A percentile compares a stretch with the other conserved stretches of the same genome.
Evolutionary conservation across 1,140 invertebrate genomes (phyloP).

Genomic region (Drosophila persimilis): DNA sequence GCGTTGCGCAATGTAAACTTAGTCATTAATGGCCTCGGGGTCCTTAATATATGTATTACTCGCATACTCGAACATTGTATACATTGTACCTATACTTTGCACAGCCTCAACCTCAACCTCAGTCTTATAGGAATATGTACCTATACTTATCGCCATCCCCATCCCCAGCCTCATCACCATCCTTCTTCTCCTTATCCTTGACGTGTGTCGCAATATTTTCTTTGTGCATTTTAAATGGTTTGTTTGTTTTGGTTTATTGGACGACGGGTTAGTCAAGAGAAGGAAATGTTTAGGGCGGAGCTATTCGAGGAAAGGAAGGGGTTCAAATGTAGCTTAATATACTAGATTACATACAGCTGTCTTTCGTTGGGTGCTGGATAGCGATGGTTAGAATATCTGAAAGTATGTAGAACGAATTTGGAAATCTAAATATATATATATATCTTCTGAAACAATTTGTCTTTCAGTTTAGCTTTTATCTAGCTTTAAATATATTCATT

Average conservation of each 20-base stretch:
- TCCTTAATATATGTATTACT: constrained; percentile 65
- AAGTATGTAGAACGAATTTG: too few relatives aligned
- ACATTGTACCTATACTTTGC: constrained; percentile 28
- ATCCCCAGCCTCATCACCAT: constrained; percentile 16
- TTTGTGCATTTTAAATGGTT: constrained; percentile 72
- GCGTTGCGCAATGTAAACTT: constrained; percentile 59
- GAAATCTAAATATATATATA: too few relatives aligned
- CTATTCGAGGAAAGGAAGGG: constrained; percentile 15
- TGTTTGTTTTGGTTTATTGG: constrained; percentile 61
- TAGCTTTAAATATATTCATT: too few relatives aligned
- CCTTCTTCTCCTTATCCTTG: constrained; percentile 28
- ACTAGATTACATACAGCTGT: too few relatives aligned
- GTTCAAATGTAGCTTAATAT: background rate
- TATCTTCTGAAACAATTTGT: too few relatives aligned
- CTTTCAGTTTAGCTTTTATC: too few relatives aligned
- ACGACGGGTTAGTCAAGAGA: constrained; percentile 3
- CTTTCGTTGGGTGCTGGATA: too few relatives aligned
- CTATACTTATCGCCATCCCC: constrained; percentile 28
- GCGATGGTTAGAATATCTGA: too few relatives aligned
- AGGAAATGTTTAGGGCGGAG: background rate
- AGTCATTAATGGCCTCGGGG: constrained; percentile 64
- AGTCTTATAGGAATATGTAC: constrained; percentile 4
- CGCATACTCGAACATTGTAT: constrained; percentile 23
- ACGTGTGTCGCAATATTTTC: constrained; percentile 68
- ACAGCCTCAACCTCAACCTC: constrained; percentile 37